Evolutionary conservation across 2,888 invertebrate species (phyloP).

Genomic region (Caenorhabditis parvicauda): DNA sequence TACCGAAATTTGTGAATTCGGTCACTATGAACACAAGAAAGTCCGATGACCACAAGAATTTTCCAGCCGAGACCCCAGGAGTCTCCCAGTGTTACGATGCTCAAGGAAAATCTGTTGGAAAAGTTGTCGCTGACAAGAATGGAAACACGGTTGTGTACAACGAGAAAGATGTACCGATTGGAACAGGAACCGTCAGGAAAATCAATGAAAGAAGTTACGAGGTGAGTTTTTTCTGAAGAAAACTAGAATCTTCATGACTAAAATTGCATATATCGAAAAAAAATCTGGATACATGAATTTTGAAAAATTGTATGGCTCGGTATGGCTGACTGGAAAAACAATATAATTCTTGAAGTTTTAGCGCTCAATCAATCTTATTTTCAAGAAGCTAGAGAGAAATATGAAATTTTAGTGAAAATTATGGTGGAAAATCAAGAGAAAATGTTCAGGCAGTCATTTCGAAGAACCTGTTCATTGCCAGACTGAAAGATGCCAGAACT

Average conservation of each 20-base stretch:
- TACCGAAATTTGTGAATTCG: background rate
- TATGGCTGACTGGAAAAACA: no score
- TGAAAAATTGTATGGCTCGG: background rate
- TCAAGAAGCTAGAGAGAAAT: no score
- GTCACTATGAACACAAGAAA: background rate
- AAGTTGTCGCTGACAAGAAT: conserved; percentile 61
- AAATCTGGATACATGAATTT: no score
- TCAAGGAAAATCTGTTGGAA: conserved; percentile 58
- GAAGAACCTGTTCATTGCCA: conserved; percentile 59
- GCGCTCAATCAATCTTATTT: no score
- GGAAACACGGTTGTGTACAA: conserved; percentile 62
- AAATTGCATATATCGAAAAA: no score
- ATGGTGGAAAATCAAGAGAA: no score
- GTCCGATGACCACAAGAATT: background rate
- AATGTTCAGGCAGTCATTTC: conserved; percentile 53
- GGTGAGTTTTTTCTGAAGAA: conserved; percentile 11
- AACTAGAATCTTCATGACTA: background rate
- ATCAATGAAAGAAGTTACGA: conserved; percentile 51
- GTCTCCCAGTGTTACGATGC: conserved; percentile 62
- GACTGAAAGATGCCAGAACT: conserved; percentile 54
- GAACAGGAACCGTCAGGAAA: conserved; percentile 56
- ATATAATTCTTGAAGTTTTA: no score
- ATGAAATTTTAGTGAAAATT: no score
- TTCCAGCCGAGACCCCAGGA: conserved; percentile 57
- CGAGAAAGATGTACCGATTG: conserved; percentile 61